These are phyloP conservation scores for Ochotona princeps DNA, from an alignment of 2,113 vertebrate species.

Conservation along the genomic window DNA sequence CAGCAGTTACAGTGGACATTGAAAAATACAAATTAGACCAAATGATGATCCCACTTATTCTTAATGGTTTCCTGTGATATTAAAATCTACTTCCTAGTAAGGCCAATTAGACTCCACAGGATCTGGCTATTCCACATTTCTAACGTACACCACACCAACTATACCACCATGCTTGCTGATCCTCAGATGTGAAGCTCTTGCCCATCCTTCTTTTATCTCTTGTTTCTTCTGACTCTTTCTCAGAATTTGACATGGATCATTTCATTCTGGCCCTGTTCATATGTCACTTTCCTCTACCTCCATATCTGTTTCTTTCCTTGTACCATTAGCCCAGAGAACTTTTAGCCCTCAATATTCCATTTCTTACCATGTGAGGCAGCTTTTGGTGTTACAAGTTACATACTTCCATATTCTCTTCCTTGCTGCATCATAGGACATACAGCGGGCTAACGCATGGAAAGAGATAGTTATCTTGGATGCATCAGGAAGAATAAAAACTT, in stretches of 20 bases:
- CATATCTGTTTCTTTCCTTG: neutral
- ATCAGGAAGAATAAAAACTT: neutral
- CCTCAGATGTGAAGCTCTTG: neutral
- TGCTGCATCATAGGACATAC: neutral
- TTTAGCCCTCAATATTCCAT: neutral
- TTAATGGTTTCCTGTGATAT: neutral
- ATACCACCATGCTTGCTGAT: neutral
- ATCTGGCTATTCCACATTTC: neutral
- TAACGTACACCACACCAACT: neutral
- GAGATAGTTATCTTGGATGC: neutral
- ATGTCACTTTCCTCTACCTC: neutral
- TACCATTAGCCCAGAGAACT: neutral
- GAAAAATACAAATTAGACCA: neutral
- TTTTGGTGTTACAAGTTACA: neutral
- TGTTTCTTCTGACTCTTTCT: neutral
- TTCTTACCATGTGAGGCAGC: neutral
- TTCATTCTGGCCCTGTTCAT: neutral
- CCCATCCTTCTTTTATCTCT: neutral
- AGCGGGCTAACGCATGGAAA: neutral
- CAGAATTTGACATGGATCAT: neutral
- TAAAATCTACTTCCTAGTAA: neutral
- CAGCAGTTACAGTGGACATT: neutral
- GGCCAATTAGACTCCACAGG: neutral
- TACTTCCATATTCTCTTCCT: neutral
- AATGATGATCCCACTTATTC: neutral